Conservation (phyloP, 2,113 vertebrate genomes). For the Sterrhoptilus dennistouni region DNA sequence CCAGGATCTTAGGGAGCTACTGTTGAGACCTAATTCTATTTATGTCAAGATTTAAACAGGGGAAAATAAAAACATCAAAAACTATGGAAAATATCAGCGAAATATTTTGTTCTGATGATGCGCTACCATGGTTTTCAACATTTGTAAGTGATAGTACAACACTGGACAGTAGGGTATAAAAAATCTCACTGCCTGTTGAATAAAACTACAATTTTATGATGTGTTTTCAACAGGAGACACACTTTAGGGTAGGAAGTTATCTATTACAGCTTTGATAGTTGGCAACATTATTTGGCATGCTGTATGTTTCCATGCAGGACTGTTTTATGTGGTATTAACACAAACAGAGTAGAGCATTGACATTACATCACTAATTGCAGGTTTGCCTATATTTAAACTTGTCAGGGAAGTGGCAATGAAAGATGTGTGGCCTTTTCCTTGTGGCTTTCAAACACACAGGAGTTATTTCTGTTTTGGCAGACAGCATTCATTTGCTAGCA, state of each 20-base stretch:
- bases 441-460: neutral
- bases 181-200: neutral
- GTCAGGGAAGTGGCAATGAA: neutral
- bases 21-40: neutral
- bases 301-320: neutral
- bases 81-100: neutral
- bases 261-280: neutral
- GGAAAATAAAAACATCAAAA: neutral
- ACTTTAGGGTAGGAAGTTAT: neutral
- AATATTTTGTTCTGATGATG: neutral
- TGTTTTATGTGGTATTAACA: constrained; percentile 13
- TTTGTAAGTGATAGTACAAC: neutral
- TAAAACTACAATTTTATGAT: neutral
- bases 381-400: neutral
- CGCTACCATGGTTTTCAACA: neutral
- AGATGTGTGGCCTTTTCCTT: neutral
- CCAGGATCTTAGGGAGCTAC: neutral
- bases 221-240: neutral
- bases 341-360: constrained; percentile 6
- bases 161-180: neutral
- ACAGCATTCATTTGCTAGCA: neutral
- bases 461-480: neutral
- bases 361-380: neutral
- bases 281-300: neutral
- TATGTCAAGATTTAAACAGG: neutral